A percentile compares a stretch with the other conserved stretches of the same genome.
These are phyloP conservation scores for Hirtodrosophila confusa DNA, from an alignment of 2,888 invertebrate genomes.

Conservation along the genomic window DNA sequence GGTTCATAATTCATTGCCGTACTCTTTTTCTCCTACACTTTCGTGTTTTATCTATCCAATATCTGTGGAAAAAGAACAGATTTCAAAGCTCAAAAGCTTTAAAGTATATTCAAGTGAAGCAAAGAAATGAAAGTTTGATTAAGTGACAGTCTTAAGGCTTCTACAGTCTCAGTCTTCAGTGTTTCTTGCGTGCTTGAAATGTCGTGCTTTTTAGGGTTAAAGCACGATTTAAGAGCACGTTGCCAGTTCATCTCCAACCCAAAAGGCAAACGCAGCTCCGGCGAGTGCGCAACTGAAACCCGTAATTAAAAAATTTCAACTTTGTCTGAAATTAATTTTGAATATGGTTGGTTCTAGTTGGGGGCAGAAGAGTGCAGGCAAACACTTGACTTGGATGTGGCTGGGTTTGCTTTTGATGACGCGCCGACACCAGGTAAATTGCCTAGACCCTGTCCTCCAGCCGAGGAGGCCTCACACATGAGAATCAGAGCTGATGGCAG, in stretches of 20 bases:
- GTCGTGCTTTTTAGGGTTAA: not conserved
- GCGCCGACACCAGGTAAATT: conserved; percentile 70
- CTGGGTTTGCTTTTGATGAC: conserved; percentile 67
- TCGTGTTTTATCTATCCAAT: too few relatives aligned
- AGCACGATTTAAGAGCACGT: conserved; percentile 25
- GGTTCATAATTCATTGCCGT: too few relatives aligned
- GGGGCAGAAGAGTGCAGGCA: conserved; percentile 24
- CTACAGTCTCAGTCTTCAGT: not conserved
- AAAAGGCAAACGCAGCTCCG: conserved; percentile 11
- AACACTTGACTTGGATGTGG: conserved; percentile 70
- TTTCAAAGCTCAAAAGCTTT: too few relatives aligned
- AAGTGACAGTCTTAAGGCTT: too few relatives aligned
- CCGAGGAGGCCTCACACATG: conserved; percentile 29
- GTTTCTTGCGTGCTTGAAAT: not conserved
- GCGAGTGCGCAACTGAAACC: conserved; percentile 58
- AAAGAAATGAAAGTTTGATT: too few relatives aligned
- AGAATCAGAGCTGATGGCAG: conserved; percentile 31
- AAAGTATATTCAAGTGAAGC: too few relatives aligned
- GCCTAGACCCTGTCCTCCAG: conserved; percentile 48
- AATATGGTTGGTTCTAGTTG: conserved; percentile 50
- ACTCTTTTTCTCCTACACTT: too few relatives aligned
- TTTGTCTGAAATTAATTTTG: conserved; percentile 77
- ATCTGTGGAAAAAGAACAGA: too few relatives aligned
- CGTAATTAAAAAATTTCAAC: conserved; percentile 76
- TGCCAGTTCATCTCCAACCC: conserved; percentile 41